phyloP scores from a whole-genome alignment of 1,140 invertebrate genomes.

The Cherax quadricarinatus region DNA sequence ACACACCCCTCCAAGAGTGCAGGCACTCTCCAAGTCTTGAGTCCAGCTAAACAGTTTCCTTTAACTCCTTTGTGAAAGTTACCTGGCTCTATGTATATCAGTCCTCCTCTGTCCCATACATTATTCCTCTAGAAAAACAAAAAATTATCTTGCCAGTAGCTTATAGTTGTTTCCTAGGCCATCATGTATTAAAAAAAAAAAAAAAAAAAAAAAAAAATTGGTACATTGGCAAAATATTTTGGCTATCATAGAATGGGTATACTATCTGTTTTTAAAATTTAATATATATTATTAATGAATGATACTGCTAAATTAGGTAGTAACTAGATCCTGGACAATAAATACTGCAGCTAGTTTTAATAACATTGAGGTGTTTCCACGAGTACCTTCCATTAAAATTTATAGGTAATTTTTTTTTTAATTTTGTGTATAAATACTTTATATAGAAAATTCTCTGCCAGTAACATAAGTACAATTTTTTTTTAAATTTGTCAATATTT shows the following conservation, averaged over 20 bases:
- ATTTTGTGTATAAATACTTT: not conserved
- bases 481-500: not conserved
- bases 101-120: no score
- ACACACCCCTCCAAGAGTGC: no score
- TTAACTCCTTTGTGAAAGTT: no score
- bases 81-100: no score
- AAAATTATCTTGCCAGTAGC: no score
- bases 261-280: not conserved
- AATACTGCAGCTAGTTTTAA: not conserved
- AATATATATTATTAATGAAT: not conserved
- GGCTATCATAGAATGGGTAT: not conserved
- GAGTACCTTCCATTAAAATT: not conserved
- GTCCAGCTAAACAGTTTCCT: no score
- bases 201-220: no score
- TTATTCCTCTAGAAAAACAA: no score
- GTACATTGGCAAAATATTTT: not conserved
- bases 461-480: slow-evolving; percentile 6
- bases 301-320: not conserved
- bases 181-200: not conserved
- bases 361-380: not conserved
- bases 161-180: no score
- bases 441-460: not conserved
- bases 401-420: not conserved
- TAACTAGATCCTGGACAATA: not conserved
- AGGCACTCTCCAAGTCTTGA: no score